Conservation (phyloP, 2,113 vertebrate genomes). For the Shinisaurus crocodilurus region DNA sequence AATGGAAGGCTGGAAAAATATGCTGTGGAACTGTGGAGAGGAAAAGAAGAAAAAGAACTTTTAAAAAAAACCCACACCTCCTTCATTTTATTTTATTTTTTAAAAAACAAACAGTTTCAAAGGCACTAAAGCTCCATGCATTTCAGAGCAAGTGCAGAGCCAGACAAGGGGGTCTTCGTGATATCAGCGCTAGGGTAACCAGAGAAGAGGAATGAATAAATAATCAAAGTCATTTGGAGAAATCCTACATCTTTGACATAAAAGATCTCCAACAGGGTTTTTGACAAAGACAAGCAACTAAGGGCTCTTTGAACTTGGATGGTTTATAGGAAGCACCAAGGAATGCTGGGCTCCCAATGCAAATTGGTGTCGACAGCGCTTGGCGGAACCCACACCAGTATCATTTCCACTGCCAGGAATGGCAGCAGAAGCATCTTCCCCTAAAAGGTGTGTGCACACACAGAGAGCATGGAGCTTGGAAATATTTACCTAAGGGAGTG, state of each 20-base stretch:
- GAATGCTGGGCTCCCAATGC: constrained; percentile 74
- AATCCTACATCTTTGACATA: constrained; percentile 93
- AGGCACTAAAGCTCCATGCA: constrained; percentile 85
- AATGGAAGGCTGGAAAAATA: constrained; percentile 93
- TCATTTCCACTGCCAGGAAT: constrained; percentile 55
- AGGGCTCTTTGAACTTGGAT: constrained; percentile 88
- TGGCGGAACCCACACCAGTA: constrained; percentile 70
- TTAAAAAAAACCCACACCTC: constrained; percentile 64
- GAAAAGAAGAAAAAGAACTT: constrained; percentile 74
- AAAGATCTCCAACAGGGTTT: constrained; percentile 93
- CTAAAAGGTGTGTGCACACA: constrained; percentile 46
- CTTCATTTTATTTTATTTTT: constrained; percentile 68
- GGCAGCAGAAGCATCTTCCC: constrained; percentile 61
- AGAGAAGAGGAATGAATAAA: constrained; percentile 93
- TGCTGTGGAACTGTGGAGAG: constrained; percentile 86
- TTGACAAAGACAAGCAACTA: constrained; percentile 96
- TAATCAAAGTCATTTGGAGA: constrained; percentile 93
- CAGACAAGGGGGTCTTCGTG: constrained; percentile 78
- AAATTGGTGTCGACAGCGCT: constrained; percentile 84
- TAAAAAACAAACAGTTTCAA: constrained; percentile 78
- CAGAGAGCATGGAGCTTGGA: constrained; percentile 18
- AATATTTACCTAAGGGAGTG: constrained; percentile 66
- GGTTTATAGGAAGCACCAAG: constrained; percentile 85
- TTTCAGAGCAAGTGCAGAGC: constrained; percentile 85
- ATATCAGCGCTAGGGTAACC: constrained; percentile 87